These are phyloP conservation scores for Myripristis jacobus DNA, from an alignment of 2,797 vertebrate genomes.

Conservation along the genomic window DNA sequence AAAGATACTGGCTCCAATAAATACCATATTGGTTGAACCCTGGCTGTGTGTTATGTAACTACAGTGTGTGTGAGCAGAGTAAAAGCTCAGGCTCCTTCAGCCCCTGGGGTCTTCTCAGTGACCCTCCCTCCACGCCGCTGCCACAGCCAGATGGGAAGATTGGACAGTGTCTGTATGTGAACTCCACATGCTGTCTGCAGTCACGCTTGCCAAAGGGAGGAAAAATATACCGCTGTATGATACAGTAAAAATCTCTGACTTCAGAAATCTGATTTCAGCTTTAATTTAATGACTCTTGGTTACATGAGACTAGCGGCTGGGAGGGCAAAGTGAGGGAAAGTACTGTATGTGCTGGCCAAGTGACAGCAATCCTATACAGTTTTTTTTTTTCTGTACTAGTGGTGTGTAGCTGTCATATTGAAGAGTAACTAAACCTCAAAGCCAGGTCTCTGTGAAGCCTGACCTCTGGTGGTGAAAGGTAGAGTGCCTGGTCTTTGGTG, in stretches of 20 bases:
- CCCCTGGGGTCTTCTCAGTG: conserved; percentile 21
- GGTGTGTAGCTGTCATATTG: background rate
- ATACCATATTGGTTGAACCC: background rate
- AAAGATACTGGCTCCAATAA: background rate
- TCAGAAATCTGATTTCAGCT: background rate
- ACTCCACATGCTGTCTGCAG: conserved; percentile 41
- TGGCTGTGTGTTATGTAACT: conserved; percentile 22
- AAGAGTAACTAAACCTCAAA: too few species aligned
- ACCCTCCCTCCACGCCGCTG: conserved; percentile 38
- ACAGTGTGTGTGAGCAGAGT: conserved; percentile 20
- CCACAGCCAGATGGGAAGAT: conserved; percentile 56
- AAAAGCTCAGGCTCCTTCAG: conserved; percentile 3
- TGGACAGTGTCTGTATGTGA: conserved; percentile 35
- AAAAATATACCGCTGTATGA: conserved; percentile 19
- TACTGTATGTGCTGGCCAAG: conserved; percentile 7
- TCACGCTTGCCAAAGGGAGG: conserved; percentile 15
- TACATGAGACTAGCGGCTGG: conserved; percentile 6
- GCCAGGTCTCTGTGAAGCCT: too few species aligned
- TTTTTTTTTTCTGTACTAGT: background rate
- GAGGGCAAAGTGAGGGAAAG: background rate
- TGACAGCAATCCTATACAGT: conserved; percentile 17
- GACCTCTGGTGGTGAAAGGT: too few species aligned
- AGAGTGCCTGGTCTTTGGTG: too few species aligned
- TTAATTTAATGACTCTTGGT: conserved; percentile 13
- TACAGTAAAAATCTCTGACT: conserved; percentile 10